A percentile compares a stretch with the other conserved stretches of the same genome.
Conservation (phyloP, 1,140 invertebrate species). For the Drosophila littoralis region DNA sequence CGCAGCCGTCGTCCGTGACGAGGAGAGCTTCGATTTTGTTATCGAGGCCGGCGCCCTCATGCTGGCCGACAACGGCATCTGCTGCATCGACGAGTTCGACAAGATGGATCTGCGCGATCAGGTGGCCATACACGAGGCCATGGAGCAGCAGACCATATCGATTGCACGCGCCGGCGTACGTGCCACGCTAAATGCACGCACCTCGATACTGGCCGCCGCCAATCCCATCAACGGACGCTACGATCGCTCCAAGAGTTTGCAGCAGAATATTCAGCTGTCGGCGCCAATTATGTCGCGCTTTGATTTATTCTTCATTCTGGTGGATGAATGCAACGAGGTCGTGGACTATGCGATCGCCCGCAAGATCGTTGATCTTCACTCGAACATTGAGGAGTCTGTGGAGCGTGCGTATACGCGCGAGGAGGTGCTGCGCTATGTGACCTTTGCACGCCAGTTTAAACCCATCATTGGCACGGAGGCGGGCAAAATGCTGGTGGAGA, state of each 20-base stretch:
- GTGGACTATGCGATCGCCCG: conserved; percentile 98
- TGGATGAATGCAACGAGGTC: conserved; percentile 97
- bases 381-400: conserved; percentile 90
- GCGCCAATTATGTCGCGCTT: conserved; percentile 99
- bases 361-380: conserved; percentile 97
- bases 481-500: conserved; percentile 92
- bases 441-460: conserved; percentile 98
- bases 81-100: conserved; percentile 99
- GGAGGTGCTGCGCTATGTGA: conserved; percentile 97
- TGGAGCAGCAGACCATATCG: conserved; percentile 99
- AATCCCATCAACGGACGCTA: conserved; percentile 99
- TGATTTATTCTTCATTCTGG: conserved; percentile 99
- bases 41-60: conserved; percentile 99
- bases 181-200: conserved; percentile 98
- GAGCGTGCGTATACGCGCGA: conserved; percentile 93
- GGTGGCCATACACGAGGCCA: conserved; percentile 99
- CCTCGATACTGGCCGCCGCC: conserved; percentile 98
- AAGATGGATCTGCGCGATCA: conserved; percentile 99
- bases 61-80: conserved; percentile 99
- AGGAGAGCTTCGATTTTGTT: conserved; percentile 99
- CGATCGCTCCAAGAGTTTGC: conserved; percentile 96
- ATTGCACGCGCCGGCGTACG: conserved; percentile 99
- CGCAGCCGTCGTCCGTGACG: conserved; percentile 98
- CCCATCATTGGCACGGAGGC: conserved; percentile 95
- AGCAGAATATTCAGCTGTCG: conserved; percentile 96